Conservation (phyloP, 1,140 invertebrate species). For the Xylocopa sonorina region DNA sequence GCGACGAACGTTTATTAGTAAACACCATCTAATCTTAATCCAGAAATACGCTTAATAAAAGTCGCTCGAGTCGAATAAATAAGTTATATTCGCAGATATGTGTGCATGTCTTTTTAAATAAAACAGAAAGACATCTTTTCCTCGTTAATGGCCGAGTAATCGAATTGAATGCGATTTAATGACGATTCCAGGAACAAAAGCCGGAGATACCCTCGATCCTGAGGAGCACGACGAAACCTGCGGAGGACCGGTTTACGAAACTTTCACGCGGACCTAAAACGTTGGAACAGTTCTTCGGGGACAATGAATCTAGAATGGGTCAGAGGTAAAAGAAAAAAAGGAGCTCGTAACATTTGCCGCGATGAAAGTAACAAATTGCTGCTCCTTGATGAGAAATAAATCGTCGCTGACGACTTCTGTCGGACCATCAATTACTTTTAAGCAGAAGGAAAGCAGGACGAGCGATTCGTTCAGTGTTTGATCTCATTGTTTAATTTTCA, state of each 20-base stretch:
- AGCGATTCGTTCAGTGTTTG: neutral
- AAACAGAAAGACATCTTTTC: too few species aligned
- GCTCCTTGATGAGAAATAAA: neutral
- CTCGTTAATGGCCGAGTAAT: too few species aligned
- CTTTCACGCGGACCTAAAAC: slow-evolving; percentile 5
- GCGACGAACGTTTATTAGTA: slow-evolving; percentile 30
- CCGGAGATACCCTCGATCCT: neutral
- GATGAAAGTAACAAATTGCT: neutral
- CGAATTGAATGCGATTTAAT: neutral
- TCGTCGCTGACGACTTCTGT: neutral
- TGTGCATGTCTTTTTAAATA: too few species aligned
- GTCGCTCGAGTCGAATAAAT: too few species aligned
- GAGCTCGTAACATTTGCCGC: neutral
- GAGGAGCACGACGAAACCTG: neutral
- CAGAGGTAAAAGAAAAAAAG: neutral
- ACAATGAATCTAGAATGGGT: slow-evolving; percentile 5
- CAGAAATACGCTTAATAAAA: too few species aligned
- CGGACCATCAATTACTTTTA: neutral
- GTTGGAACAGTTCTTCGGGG: neutral
- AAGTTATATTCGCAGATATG: too few species aligned
- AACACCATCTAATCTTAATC: too few species aligned
- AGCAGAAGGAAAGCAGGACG: neutral
- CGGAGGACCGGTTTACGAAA: slow-evolving; percentile 16
- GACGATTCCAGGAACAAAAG: neutral
- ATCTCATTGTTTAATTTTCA: neutral